These are phyloP conservation scores for Odobenus rosmarus DNA, from an alignment of 2,113 vertebrate genomes.

Conservation along the genomic window DNA sequence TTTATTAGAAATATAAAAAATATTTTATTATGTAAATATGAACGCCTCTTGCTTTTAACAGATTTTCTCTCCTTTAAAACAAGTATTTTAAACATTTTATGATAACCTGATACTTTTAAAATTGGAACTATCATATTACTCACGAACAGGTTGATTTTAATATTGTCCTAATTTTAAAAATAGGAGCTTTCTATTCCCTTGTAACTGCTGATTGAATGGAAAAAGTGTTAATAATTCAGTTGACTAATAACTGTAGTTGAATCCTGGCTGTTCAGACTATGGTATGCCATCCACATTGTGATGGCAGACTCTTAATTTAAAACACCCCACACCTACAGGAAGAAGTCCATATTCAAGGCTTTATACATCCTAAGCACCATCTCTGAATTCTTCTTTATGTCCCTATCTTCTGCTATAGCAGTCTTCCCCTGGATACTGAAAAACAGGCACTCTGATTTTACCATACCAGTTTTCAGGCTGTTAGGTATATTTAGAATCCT, in stretches of 20 bases:
- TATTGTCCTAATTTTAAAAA: neutral
- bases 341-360: neutral
- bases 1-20: neutral
- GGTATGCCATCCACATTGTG: neutral
- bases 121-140: neutral
- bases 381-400: neutral
- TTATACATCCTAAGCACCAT: neutral
- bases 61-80: neutral
- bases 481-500: neutral
- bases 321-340: neutral
- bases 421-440: neutral
- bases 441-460: neutral
- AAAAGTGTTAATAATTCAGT: neutral
- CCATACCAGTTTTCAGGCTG: neutral
- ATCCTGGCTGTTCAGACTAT: neutral
- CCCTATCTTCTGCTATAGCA: neutral
- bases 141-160: neutral
- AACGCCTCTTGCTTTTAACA: neutral
- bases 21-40: neutral
- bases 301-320: neutral
- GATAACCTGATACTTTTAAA: neutral
- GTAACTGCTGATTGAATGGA: neutral
- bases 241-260: neutral
- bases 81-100: constrained; percentile 21
- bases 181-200: neutral